Base-by-base conservation (phyloP, 2,797 vertebrate genomes). In the Diceros bicornis region DNA sequence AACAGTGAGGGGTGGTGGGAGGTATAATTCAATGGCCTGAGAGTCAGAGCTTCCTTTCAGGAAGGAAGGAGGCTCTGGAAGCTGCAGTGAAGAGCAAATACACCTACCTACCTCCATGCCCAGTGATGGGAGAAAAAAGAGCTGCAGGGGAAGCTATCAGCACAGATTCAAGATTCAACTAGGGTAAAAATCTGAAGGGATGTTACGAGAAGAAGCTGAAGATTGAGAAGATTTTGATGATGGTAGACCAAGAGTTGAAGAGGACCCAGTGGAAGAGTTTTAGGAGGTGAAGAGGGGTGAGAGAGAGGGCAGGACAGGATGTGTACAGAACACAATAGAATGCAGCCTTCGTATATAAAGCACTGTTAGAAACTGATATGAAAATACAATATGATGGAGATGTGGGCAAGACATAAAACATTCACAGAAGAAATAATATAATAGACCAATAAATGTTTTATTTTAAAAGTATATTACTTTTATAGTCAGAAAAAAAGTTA, bases 381-480 rank as follows among this genome's bases (percentile, higher is more conserved):
- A 66, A 87, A 92, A 72, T 75, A 44, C 0, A 7, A 14, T 34
- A 25, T 34, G 32, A 23, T 47, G 62, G 61, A 50, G 77, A 90
- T 77, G 37, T 77, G 75, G 92, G 47, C 78, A 86, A 92, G 27
- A 90, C 18, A 44, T 62, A 37, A 57, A 89, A 92, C 68, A 18
- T 71, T 77, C 44, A 68, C 84, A 94, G 66, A 79, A 68, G 61
- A 88, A 32, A 55, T 66, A 78, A 7, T 74, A 1, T 47, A 64
- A 34, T 25, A 62, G 27, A 32, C 34, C 52, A 81, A 59, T 78
- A 66, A 61, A 57, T 18, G 6, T 61, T 52, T 62, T 75, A 47
- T 61, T 62, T 91, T 61, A 47, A 92, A 88, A 57, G 25, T 88
- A 16, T 89, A 41, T 84, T 75, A n/a, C 17, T 72, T 94, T 50